These are phyloP conservation scores for Mirza zaza DNA, from an alignment of 2,113 vertebrate species.

Conservation along the genomic window DNA sequence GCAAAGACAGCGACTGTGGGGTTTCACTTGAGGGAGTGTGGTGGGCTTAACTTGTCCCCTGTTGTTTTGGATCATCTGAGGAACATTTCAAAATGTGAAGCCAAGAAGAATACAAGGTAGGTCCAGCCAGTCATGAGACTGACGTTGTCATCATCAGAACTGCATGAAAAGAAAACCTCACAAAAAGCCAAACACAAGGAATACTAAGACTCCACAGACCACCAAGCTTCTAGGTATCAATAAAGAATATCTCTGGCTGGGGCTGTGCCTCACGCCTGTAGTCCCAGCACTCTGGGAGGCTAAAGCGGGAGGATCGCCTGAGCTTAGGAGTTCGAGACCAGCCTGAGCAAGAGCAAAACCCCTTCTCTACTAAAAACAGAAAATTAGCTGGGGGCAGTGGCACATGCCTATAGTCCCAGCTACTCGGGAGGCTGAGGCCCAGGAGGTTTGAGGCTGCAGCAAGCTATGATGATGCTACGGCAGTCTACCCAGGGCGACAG, in stretches of 20 bases:
- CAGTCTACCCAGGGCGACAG: not conserved
- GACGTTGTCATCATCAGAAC: not conserved
- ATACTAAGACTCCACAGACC: too few relatives aligned
- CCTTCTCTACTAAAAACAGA: not conserved
- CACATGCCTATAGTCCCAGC: not conserved
- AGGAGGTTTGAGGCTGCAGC: not conserved
- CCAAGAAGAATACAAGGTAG: not conserved
- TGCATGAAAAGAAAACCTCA: not conserved
- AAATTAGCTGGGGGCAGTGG: not conserved
- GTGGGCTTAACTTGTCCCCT: not conserved
- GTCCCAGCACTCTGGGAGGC: too few relatives aligned
- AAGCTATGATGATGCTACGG: not conserved
- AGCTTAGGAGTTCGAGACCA: too few relatives aligned
- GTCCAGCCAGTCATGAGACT: fast-evolving
- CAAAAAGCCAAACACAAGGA: fast-evolving
- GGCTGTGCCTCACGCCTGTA: too few relatives aligned
- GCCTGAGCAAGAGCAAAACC: too few relatives aligned
- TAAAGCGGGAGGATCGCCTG: too few relatives aligned
- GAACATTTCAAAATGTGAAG: fast-evolving
- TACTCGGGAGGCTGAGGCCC: not conserved
- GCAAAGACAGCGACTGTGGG: not conserved
- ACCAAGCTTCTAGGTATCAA: not conserved
- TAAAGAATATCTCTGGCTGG: not conserved
- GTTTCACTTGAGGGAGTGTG: fast-evolving
- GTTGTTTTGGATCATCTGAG: not conserved